Evolutionary conservation across 2,797 vertebrate species (phyloP), one percentile per base, ranked within the genome.

Genomic region (Xenops minutus): DNA sequence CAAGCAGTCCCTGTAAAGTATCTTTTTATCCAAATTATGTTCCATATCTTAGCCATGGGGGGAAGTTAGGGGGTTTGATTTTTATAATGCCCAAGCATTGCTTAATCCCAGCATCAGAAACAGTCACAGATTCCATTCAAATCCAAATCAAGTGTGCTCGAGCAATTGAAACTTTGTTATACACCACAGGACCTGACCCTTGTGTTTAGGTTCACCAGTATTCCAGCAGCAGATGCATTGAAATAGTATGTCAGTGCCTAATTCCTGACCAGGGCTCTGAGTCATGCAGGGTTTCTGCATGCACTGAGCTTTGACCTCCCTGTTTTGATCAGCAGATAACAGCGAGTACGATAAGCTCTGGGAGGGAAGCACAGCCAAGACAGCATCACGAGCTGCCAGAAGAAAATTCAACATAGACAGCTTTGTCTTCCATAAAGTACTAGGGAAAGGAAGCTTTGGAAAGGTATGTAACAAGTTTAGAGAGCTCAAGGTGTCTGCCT

Each of bases 401-500:
- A 92, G 94, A 24, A 98, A 66, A n/a, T 97, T 99, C 97, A 98
- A 84, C 86, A 75, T 98, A 1, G 98, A 98, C 43, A 98, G 98
- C 91, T 98, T 99, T 89, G 92, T 96, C n/a, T 98, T 99, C 97
- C 98, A 98, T 94, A 99, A 99, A 95, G 99, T 99, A 80, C 98
- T 99, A 92, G 99, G 99, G 63, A 99, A 99, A 98, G 99, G 99
- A 96, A 99, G 99, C 97, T 99, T 99, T 89, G 99, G 99, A 87
- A 99, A 99, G 98, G 99, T 99, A 97, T 8, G 97, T 79, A 82
- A 64, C 80, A 56, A 55, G 39, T 27, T 15, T 24, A 4, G 2
- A 14, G 74, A 37, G 26, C 29, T 39, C 29, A 16, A 61, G 24
- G 67, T 49, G 67, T 63, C 26, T 52, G 62, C 51, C 29, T 80